A percentile compares a stretch with the other conserved stretches of the same genome.
Conservation (phyloP, 2,113 vertebrate species). For the Muntiacus muntjak region DNA sequence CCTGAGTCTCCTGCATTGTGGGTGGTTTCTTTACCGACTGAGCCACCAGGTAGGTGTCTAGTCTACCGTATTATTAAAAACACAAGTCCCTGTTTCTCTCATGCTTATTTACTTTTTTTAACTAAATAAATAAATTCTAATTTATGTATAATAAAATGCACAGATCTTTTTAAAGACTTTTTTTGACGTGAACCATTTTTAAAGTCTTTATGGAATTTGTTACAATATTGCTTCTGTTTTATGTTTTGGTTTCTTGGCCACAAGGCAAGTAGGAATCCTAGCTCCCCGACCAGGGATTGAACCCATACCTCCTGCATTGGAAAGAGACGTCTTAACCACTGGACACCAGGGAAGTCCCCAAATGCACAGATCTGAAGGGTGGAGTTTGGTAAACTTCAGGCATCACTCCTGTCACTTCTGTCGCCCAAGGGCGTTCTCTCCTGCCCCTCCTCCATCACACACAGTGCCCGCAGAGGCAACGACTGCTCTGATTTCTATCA, state of each 20-base stretch:
- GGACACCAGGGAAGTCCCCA: background rate
- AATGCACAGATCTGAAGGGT: background rate
- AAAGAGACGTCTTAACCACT: background rate
- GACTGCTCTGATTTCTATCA: fast-evolving
- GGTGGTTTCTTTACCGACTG: background rate
- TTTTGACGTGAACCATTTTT: background rate
- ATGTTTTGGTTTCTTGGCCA: background rate
- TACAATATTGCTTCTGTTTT: background rate
- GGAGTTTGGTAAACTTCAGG: no score
- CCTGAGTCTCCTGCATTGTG: background rate
- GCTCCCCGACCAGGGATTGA: background rate
- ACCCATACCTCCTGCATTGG: background rate
- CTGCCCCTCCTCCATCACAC: background rate
- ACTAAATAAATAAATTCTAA: background rate
- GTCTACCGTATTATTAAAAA: background rate
- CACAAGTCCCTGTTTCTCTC: background rate
- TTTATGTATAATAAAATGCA: background rate
- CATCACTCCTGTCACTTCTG: background rate
- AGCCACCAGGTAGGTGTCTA: background rate
- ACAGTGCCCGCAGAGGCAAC: fast-evolving
- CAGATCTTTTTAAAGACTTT: background rate
- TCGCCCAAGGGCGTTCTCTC: fast-evolving
- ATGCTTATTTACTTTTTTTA: background rate
- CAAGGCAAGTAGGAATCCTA: background rate
- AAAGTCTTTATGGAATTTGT: background rate